phyloP scores from a whole-genome alignment of 1,140 invertebrate species.

The Lethrus apterus region DNA sequence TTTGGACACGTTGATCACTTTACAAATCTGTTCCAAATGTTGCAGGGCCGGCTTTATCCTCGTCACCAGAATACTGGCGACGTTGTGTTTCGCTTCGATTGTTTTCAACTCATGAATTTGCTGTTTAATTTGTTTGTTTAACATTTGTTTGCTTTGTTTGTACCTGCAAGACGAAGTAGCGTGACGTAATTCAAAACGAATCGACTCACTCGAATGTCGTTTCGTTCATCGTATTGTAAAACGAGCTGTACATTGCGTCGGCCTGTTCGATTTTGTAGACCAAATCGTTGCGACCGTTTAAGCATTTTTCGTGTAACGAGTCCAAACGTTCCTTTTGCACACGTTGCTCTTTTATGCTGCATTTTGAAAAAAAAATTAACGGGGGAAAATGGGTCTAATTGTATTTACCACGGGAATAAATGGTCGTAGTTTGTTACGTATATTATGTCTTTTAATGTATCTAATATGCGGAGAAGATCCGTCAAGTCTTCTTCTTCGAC shows the following conservation, averaged over 20 bases:
- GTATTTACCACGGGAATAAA: slow-evolving; percentile 42
- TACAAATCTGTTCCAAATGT: slow-evolving; percentile 6
- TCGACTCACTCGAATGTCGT: slow-evolving; percentile 43
- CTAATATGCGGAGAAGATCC: slow-evolving; percentile 46
- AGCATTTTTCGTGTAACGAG: slow-evolving; percentile 44
- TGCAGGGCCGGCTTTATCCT: slow-evolving; percentile 1
- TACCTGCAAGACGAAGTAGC: too few relatives aligned
- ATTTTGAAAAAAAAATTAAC: background rate
- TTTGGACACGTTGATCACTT: too few relatives aligned
- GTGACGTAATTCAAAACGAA: slow-evolving; percentile 15
- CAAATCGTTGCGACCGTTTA: slow-evolving; percentile 44
- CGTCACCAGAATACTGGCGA: background rate
- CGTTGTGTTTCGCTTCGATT: too few relatives aligned
- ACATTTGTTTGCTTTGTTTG: too few relatives aligned
- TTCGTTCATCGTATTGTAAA: slow-evolving; percentile 50
- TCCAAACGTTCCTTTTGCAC: slow-evolving; percentile 46
- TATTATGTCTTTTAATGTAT: slow-evolving; percentile 43
- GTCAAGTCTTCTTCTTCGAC: slow-evolving; percentile 42
- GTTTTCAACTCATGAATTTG: too few relatives aligned
- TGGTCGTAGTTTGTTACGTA: slow-evolving; percentile 42
- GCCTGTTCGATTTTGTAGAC: slow-evolving; percentile 49
- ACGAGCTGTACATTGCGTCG: slow-evolving; percentile 43
- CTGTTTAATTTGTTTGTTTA: too few relatives aligned
- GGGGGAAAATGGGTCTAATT: background rate
- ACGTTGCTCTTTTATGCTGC: slow-evolving; percentile 50